Percentiles rank a stretch among this genome's conserved stretches.
Evolutionary conservation across 2,113 vertebrate species (phyloP).

Genomic region (Ptilonorhynchus violaceus): DNA sequence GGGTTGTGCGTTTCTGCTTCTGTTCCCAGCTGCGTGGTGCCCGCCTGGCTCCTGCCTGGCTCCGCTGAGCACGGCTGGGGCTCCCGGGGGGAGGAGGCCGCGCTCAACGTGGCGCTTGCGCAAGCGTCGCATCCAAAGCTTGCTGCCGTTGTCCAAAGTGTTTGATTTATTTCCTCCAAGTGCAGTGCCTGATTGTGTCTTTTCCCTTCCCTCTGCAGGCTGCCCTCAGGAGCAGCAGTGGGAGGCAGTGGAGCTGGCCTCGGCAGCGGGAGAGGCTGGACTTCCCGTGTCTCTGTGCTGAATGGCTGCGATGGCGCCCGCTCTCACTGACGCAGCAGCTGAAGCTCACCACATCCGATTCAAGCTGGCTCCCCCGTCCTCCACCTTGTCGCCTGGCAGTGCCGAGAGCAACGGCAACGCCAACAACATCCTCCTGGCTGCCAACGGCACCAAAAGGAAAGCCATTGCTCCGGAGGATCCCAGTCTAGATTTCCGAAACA

Average conservation of each 20-base stretch:
- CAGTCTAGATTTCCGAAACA: constrained; percentile 82
- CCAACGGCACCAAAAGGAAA: constrained; percentile 89
- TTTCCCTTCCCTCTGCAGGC: constrained; percentile 67
- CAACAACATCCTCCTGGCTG: constrained; percentile 90
- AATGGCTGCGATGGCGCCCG: constrained; percentile 99
- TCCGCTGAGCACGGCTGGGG: rapidly evolving
- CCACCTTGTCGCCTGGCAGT: constrained; percentile 92
- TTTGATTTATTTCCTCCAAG: rapidly evolving
- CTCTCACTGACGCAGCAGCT: constrained; percentile 99
- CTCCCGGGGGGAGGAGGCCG: background rate
- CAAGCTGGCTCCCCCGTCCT: constrained; percentile 98
- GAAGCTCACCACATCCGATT: constrained; percentile 99
- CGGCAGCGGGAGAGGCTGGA: constrained; percentile 84
- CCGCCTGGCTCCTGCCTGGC: rapidly evolving
- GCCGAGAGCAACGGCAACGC: constrained; percentile 95
- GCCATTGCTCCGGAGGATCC: constrained; percentile 82
- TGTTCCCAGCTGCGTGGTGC: background rate
- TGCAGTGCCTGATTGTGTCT: background rate
- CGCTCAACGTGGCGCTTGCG: rapidly evolving
- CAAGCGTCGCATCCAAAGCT: rapidly evolving
- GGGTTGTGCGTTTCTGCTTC: rapidly evolving
- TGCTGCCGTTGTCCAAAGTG: rapidly evolving
- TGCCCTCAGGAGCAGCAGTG: constrained; percentile 86
- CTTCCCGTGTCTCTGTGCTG: constrained; percentile 94
- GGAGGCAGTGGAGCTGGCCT: constrained; percentile 89